These are phyloP conservation scores for Lasioglossum zephyrum DNA, from an alignment of 2,888 invertebrate species.

Conservation along the genomic window DNA sequence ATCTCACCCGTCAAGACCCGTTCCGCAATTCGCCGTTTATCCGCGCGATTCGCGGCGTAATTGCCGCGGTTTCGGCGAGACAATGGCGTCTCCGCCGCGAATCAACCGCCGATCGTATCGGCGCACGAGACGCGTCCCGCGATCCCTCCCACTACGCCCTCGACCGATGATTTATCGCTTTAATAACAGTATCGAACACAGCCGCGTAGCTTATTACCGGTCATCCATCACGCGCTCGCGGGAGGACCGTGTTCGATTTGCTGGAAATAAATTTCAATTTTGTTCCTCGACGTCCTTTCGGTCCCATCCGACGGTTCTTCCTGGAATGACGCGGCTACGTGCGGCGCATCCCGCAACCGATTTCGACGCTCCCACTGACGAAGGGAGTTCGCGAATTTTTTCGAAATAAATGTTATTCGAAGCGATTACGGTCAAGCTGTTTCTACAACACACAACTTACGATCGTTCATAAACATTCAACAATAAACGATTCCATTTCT, in stretches of 20 bases:
- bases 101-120: slow-evolving; percentile 24
- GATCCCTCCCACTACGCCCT: not conserved
- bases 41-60: slow-evolving; percentile 39
- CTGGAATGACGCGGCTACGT: not conserved
- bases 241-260: slow-evolving; percentile 37
- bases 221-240: slow-evolving; percentile 29
- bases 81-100: slow-evolving; percentile 28
- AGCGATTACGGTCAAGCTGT: too few relatives aligned
- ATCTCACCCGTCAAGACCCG: not conserved
- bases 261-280: slow-evolving; percentile 43
- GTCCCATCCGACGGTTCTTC: not conserved
- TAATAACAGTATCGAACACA: slow-evolving; percentile 48
- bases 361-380: not conserved
- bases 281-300: not conserved
- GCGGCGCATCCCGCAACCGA: not conserved
- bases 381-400: not conserved
- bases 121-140: slow-evolving; percentile 12
- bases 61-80: slow-evolving; percentile 44
- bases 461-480: too few relatives aligned
- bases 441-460: too few relatives aligned
- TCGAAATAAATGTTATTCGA: not conserved
- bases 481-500: too few relatives aligned
- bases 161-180: slow-evolving; percentile 45
- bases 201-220: slow-evolving; percentile 34
- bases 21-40: slow-evolving; percentile 38